Evolutionary conservation across 2,888 invertebrate genomes (phyloP), one percentile per base, ranked within the genome.

Genomic region (Balanococcus diminutus): DNA sequence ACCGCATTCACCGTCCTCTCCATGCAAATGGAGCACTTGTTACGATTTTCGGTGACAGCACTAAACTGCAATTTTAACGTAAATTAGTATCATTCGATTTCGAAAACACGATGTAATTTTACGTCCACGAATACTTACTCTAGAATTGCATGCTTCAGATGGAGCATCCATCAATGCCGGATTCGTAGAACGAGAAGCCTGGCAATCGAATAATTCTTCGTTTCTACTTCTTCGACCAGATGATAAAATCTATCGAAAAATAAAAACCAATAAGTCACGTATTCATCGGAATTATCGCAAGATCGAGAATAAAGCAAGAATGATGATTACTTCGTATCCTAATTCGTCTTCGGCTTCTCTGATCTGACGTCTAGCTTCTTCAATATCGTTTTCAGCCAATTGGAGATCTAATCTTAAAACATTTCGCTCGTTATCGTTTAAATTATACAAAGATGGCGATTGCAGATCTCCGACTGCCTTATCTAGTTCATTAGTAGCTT

Each of bases 11-110:
- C 85, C 14, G 75, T 79, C 11, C 75, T 85, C 31, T 51, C 85
- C 85, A 85, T 42, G 19, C 85, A 85, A 14, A 85, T 75, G 6
- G 85, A 85, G 31, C 85, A 85, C 42, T 85, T 85, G 31, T 79
- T 85, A 16, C 75, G 75, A 19, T 32, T 19, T 9, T 79, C 75
- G 19, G 36, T 79, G 36, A 79, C 8, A 0, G 32, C 2, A 19
- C 0, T 19, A 1, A 31, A 22, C 75, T 79, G 36, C 1, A 79
- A 79, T 16, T 16, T 9, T 0, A 31, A 72, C 1, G 2, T 0
- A 14, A 4, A 28, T 31, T 16, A 8, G 11, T 8, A 56, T 56
- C 19, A 22, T n/a, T n/a, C n/a, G n/a, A 0, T 6, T 56, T 46
- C 46, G n/a, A 67, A 1, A 28, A 28, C 28, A 28, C 11, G 22